Base-by-base conservation (phyloP, 1,140 invertebrate species). In the Pantala flavescens region DNA sequence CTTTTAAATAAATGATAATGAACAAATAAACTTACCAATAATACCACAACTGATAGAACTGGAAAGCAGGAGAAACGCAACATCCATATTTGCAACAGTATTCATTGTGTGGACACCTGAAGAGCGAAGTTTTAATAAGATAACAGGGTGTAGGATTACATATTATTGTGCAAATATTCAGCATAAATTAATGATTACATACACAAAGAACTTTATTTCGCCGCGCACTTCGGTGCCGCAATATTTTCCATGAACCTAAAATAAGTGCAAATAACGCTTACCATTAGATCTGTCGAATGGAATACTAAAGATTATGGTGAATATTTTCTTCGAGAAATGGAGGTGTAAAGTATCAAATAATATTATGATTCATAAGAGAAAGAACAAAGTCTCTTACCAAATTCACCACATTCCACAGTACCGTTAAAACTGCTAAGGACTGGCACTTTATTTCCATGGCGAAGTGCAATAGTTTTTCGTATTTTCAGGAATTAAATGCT, bases 41-140 rank as follows among this genome's bases (percentile, higher is more conserved):
- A 78, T 84, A 84, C 84, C 84, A 86, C 73, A 85, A 78, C 76
- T 85, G 84, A 78, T 86, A 85, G 76, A 86, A 84, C 77, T 84
- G 83, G 75, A 84, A 82, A 43, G 82, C 83, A 43, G 84, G 83
- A 43, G 84, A 83, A 36, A 84, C 79, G 72, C 84, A 86, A 78
- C 84, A 86, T 74, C 84, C 84, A 75, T 84, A 81, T 77, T 83
- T 82, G 74, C 84, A 86, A 77, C 84, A 86, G 77, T 85, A 85
- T 79, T 86, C 84, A 71, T 81, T 84, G 78, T 81, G 80, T 73
- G 82, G 81, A 81, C 85, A 86, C 76, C 84, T 86, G 70, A 71
- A 81, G 80, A 16, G 77, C 42, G 73, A 16, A 74, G 42, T 23
- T 36, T n/a, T 36, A 76, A 36, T 42, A n/a, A n/a, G n/a, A n/a